Conservation (phyloP, 1,140 invertebrate species). For the Triops longicaudatus region DNA sequence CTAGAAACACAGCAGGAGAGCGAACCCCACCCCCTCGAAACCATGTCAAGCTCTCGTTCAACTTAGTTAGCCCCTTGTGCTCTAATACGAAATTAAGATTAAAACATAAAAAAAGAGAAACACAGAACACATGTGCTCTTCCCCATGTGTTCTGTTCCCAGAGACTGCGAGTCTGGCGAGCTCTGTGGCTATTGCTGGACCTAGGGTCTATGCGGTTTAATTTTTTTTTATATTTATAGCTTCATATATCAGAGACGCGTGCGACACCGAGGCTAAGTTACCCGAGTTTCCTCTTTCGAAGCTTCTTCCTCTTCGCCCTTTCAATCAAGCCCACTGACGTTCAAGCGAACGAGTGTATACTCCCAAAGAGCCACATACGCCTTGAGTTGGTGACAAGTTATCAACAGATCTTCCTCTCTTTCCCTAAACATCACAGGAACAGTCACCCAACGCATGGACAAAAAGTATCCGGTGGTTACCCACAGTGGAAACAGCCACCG, state of each 20-base stretch:
- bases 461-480: conserved; percentile 7
- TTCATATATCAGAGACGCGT: conserved; percentile 16
- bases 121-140: conserved; percentile 22
- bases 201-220: background rate
- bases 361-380: background rate
- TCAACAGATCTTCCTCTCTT: background rate
- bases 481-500: background rate
- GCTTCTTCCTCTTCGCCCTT: background rate
- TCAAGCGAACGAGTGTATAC: background rate
- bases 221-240: conserved; percentile 12
- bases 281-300: background rate
- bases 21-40: conserved; percentile 6
- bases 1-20: conserved; percentile 14
- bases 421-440: background rate
- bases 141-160: conserved; percentile 18
- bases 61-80: conserved; percentile 4
- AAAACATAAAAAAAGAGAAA: background rate
- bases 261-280: background rate
- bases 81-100: conserved; percentile 8
- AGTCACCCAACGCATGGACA: background rate
- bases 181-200: background rate
- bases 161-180: conserved; percentile 3
- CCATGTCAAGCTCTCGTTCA: background rate
- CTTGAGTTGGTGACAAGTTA: conserved; percentile 12
- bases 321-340: background rate